Base-by-base conservation (phyloP, 1,140 invertebrate species). In the Oryzaephilus surinamensis region DNA sequence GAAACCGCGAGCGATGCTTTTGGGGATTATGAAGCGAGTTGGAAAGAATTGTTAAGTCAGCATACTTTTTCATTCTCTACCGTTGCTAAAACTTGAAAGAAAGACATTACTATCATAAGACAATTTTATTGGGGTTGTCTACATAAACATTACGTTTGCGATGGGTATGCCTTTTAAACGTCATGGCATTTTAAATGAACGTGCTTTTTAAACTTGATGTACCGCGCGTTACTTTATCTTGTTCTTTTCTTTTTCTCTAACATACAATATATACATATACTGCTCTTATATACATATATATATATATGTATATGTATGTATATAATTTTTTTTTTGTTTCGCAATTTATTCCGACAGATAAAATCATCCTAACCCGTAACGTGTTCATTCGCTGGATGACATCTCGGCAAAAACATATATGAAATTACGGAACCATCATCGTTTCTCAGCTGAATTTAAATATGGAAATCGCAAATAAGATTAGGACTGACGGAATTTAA, bases 21-120 rank as follows among this genome's bases (percentile, higher is more conserved):
- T 38, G 43, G 43, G 47, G 47, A 49, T 49, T 49, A 49, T 46
- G 36, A 41, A 46, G 39, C 47, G 43, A 49, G 43, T 46, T 41
- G 47, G 47, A 45, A 49, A 43, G 43, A 49, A 49, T 46, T 46
- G 43, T 46, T 46, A 46, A 46, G 43, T 46, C 43, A 46, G 43
- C 43, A 38, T 43, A 45, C 47, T 49, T 49, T 49, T 49, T 49
- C 46, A 37, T 47, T 47, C 45, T 40, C 29, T 26, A 43, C 29
- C 36, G 36, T 37, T 35, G 43, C 26, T n/a, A n/a, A 40, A 38
- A 38, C 36, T 38, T 38, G 36, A 38, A 38, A 38, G 39, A 41
- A 46, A 41, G 29, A 41, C 38, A 45, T 45, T 45, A 45, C 43
- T 41, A 46, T 41, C 38, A 19, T 46, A 41, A 48, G 37, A 44